Percentiles rank a stretch among this genome's conserved stretches.
Evolutionary conservation across 2,888 invertebrate species (phyloP).

Genomic region (Reticulitermes lucifugus): DNA sequence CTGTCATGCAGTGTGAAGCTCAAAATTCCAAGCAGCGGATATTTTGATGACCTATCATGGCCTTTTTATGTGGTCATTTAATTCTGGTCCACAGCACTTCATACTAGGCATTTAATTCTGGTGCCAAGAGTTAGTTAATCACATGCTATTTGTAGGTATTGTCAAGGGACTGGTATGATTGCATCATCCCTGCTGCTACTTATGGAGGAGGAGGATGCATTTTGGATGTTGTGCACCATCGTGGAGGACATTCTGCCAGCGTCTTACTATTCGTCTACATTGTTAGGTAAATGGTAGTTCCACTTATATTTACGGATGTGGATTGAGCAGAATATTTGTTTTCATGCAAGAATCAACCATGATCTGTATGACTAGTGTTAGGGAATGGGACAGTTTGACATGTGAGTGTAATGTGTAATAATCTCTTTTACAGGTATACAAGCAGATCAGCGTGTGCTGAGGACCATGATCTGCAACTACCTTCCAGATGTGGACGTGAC

Average conservation of each 20-base stretch:
- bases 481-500: conserved; percentile 90
- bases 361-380: too few relatives aligned
- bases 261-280: conserved; percentile 95
- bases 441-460: conserved; percentile 96
- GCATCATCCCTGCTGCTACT: conserved; percentile 92
- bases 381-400: too few relatives aligned
- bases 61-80: too few relatives aligned
- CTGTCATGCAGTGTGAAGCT: too few relatives aligned
- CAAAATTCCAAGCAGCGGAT: too few relatives aligned
- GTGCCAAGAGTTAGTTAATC: too few relatives aligned
- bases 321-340: too few relatives aligned
- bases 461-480: conserved; percentile 90
- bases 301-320: too few relatives aligned
- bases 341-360: too few relatives aligned
- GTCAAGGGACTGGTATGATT: conserved; percentile 91
- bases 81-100: too few relatives aligned
- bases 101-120: too few relatives aligned
- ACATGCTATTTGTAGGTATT: conserved; percentile 68
- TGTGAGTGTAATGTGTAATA: neutral
- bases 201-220: conserved; percentile 98
- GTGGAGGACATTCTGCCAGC: conserved; percentile 98
- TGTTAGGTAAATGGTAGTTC: conserved; percentile 71
- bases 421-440: conserved; percentile 75
- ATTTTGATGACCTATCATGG: too few relatives aligned
- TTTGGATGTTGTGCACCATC: conserved; percentile 99